Conservation (phyloP, 2,113 vertebrate species). For the Otus sunia region DNA sequence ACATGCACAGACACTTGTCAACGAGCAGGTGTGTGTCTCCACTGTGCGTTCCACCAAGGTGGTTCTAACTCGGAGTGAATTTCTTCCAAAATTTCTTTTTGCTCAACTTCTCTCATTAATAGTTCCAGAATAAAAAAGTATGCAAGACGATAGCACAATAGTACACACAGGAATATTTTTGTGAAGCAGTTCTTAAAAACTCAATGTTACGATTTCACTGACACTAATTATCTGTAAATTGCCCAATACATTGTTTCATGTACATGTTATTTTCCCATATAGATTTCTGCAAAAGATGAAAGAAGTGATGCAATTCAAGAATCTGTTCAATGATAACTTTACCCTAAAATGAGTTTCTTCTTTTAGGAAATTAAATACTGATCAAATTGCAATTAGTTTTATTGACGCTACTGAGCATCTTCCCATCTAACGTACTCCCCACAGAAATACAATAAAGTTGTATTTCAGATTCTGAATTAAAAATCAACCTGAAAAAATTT, state of each 20-base stretch:
- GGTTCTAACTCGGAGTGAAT: not conserved
- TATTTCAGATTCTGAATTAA: not conserved
- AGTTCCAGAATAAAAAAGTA: not conserved
- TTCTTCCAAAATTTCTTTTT: not conserved
- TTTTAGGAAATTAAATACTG: not conserved
- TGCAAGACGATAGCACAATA: rapidly evolving
- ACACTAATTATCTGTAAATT: not conserved
- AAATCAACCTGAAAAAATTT: not conserved
- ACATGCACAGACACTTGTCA: not conserved
- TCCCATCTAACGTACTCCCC: not conserved
- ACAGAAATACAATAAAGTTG: not conserved
- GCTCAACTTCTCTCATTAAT: not conserved
- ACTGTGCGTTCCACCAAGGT: not conserved
- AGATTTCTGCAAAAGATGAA: not conserved
- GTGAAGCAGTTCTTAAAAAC: not conserved
- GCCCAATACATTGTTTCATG: not conserved
- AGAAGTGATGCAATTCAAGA: not conserved
- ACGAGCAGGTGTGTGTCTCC: not conserved
- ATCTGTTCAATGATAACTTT: not conserved
- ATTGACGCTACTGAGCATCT: not conserved
- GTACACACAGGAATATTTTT: not conserved
- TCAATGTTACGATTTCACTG: not conserved
- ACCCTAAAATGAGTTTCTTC: not conserved
- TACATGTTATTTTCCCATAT: not conserved
- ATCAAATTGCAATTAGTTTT: not conserved